Base-by-base conservation (phyloP, 1,140 invertebrate species). In the Diachasma alloeum region DNA sequence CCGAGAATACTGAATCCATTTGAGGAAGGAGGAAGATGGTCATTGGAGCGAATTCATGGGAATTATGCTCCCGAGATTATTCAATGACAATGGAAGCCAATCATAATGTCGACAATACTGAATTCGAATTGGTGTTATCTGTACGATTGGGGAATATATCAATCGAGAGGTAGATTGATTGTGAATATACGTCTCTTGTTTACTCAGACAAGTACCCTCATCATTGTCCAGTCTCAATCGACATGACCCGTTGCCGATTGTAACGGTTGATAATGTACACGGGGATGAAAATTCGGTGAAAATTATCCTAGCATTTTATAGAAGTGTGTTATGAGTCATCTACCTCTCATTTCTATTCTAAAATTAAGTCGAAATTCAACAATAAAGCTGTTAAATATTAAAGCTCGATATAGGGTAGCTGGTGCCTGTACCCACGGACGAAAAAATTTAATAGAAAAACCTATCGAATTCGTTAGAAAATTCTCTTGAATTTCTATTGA, bases 81-180 rank as follows among this genome's bases (percentile, higher is more conserved):
- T 44, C 68, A 70, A 70, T 70, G n/a, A 75, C 66, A 79, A 79
- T 69, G 72, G 42, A 17, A 75, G 59, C 53, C 77, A 76, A 75
- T 80, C 70, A 78, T 78, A 78, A 72, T 42, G 42, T 53, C 39
- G 67, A 78, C 77, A 78, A 78, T 78, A 75, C 56, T 36, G 71
- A 31, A 59, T 46, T 70, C 66, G 17, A 74, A 78, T 74, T 77
- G 76, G 66, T 48, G 42, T 72, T 53, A 36, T 26, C 69, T 36
- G 24, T 17, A 56, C 46, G n/a, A 74, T 42, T n/a, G 42, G 22
- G 42, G 46, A 42, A 13, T 69, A 42, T 48, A 72, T 72, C 71
- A 72, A 72, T 72, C 48, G 48, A 56, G 22, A 48, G 31, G 26
- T 19, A 15, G 17, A 53, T 53, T 53, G 71, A 24, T n/a, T 53